Percentiles rank a stretch among this genome's conserved stretches.
Evolutionary conservation across 2,888 invertebrate species (phyloP).

Genomic region (Lochmaea crataegi): DNA sequence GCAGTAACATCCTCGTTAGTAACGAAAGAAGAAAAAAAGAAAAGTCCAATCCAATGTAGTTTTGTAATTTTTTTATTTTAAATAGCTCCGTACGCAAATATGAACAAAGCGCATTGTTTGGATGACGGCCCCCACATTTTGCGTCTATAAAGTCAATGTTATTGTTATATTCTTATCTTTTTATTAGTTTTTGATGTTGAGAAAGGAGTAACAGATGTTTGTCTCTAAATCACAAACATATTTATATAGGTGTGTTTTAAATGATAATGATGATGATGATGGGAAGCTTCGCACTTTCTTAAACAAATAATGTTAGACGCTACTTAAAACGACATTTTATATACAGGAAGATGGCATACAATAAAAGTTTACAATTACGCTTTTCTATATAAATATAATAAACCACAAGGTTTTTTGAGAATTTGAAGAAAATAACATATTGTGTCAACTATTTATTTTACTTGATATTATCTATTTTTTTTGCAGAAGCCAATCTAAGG

Average conservation of each 20-base stretch:
- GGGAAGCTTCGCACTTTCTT: neutral
- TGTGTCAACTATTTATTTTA: constrained; percentile 9
- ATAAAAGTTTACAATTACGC: neutral
- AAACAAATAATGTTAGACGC: neutral
- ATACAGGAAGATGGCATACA: neutral
- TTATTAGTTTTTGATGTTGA: constrained; percentile 20
- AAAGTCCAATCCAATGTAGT: constrained; percentile 9
- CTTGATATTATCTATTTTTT: constrained; percentile 35
- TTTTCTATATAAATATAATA: neutral
- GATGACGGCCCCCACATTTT: constrained; percentile 19
- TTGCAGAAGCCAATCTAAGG: constrained; percentile 82
- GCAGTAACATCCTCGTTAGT: constrained; percentile 32
- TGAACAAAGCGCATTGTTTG: constrained; percentile 33
- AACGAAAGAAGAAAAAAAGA: constrained; percentile 24
- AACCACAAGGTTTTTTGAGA: neutral
- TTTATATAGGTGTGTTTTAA: constrained; percentile 17
- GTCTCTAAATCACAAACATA: constrained; percentile 14
- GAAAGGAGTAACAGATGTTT: constrained; percentile 10
- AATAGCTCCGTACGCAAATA: constrained; percentile 35
- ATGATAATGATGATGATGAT: constrained; percentile 1
- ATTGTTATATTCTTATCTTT: constrained; percentile 26
- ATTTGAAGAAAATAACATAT: constrained; percentile 1
- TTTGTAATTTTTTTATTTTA: constrained; percentile 23
- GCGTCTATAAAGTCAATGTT: constrained; percentile 17
- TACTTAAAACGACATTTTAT: neutral